These are phyloP conservation scores for Etheostoma nigrum DNA, from an alignment of 2,797 vertebrate species.

Conservation along the genomic window DNA sequence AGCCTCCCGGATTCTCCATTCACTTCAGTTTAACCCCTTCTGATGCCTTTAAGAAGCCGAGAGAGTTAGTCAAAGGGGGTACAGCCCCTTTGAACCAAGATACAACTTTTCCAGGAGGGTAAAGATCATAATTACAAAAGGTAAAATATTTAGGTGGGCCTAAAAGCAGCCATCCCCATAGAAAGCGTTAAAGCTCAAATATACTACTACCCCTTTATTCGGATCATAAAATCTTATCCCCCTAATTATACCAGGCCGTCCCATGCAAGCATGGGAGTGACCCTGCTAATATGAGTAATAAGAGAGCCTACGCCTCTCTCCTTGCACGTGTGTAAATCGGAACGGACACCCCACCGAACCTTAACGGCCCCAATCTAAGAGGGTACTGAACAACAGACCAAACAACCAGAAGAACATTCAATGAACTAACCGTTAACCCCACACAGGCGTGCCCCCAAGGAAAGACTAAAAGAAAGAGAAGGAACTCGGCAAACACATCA, in stretches of 20 bases:
- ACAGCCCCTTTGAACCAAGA: constrained; percentile 71
- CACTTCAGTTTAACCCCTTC: background rate
- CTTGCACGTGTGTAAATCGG: constrained; percentile 48
- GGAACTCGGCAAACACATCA: constrained; percentile 78
- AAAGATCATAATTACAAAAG: constrained; percentile 53
- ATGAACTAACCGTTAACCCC: constrained; percentile 24
- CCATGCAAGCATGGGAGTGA: constrained; percentile 44
- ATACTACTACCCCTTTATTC: rapidly evolving
- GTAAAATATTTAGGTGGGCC: constrained; percentile 46
- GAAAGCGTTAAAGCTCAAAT: constrained; percentile 77
- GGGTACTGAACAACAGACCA: rapidly evolving
- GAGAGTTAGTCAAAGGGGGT: constrained; percentile 68
- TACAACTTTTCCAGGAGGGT: constrained; percentile 62
- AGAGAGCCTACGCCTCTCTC: constrained; percentile 48
- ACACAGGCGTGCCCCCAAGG: constrained; percentile 53
- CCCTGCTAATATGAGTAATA: constrained; percentile 77
- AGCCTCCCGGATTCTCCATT: constrained; percentile 33
- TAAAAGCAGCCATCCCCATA: constrained; percentile 69
- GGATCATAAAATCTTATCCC: constrained; percentile 12
- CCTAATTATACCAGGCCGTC: background rate
- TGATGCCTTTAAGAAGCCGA: rapidly evolving
- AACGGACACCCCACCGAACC: constrained; percentile 53
- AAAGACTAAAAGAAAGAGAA: constrained; percentile 74
- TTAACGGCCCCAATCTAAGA: constrained; percentile 64
- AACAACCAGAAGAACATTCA: constrained; percentile 39